Percentiles rank a stretch among this genome's conserved stretches.
Conservation (phyloP, 1,140 invertebrate species). For the Drosophila kurseongensis region DNA sequence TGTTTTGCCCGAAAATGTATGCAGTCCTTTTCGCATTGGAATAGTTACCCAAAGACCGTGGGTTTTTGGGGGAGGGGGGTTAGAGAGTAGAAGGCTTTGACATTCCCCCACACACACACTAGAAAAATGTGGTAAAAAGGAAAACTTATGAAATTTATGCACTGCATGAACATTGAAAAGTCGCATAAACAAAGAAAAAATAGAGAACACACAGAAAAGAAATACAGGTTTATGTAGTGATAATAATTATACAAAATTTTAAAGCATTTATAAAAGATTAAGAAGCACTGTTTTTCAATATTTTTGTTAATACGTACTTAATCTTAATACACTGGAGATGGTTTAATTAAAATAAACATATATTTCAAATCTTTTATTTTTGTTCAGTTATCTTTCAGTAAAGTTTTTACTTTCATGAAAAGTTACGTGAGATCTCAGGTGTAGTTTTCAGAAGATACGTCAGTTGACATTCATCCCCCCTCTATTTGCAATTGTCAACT, state of each 20-base stretch:
- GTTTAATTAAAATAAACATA: too few species aligned
- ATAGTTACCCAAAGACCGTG: slow-evolving; percentile 4
- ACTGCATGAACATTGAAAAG: slow-evolving; percentile 63
- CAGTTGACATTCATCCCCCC: slow-evolving; percentile 2
- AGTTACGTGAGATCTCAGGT: slow-evolving; percentile 31
- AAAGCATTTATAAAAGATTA: too few species aligned
- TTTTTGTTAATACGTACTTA: too few species aligned
- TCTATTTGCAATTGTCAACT: slow-evolving; percentile 36
- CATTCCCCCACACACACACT: slow-evolving; percentile 50
- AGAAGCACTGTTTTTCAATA: too few species aligned
- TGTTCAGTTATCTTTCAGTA: too few species aligned
- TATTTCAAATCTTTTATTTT: too few species aligned
- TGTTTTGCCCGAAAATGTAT: slow-evolving; percentile 61
- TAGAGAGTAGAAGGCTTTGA: slow-evolving; percentile 32
- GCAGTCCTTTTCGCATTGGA: slow-evolving; percentile 34
- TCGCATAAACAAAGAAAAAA: slow-evolving; percentile 29
- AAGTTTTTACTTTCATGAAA: neutral
- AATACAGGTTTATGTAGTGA: too few species aligned
- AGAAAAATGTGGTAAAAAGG: slow-evolving; percentile 45
- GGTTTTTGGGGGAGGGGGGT: neutral
- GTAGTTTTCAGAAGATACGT: slow-evolving; percentile 17
- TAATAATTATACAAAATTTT: too few species aligned
- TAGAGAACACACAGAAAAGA: neutral
- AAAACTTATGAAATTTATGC: slow-evolving; percentile 61
- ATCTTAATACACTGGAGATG: too few species aligned